phyloP scores from a whole-genome alignment of 2,797 vertebrate species.

The Phylloscopus collybita region DNA sequence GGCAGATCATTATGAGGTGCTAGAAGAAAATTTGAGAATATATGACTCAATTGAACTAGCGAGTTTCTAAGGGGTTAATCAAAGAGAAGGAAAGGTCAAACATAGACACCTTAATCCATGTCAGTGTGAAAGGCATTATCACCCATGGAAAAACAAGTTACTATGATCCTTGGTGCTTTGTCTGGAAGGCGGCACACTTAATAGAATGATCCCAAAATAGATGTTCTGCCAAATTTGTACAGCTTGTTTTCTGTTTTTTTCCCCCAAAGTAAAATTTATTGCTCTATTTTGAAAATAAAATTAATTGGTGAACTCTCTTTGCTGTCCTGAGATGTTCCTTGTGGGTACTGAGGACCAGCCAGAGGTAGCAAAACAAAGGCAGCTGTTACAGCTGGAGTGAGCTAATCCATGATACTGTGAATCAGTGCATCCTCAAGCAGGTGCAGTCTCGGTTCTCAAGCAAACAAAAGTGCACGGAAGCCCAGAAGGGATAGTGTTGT shows the following conservation, averaged over 20 bases:
- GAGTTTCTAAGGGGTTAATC: constrained; percentile 1
- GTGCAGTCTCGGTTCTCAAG: neutral
- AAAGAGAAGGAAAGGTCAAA: constrained; percentile 20
- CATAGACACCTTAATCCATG: neutral
- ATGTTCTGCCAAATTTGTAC: constrained; percentile 35
- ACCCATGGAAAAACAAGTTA: neutral
- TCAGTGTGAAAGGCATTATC: neutral
- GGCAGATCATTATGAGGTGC: neutral
- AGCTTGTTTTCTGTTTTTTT: neutral
- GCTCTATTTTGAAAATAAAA: constrained; percentile 26
- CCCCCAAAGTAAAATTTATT: neutral
- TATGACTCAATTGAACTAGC: neutral
- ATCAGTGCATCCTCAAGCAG: neutral
- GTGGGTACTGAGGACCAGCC: neutral
- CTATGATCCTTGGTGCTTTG: neutral
- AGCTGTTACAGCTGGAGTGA: neutral
- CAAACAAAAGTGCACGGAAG: neutral
- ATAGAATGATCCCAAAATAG: constrained; percentile 28
- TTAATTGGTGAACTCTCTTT: neutral
- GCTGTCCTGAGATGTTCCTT: neutral
- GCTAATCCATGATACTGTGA: neutral
- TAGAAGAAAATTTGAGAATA: neutral
- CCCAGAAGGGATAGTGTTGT: neutral
- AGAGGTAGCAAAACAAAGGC: neutral
- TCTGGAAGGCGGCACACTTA: neutral